Base-by-base conservation (phyloP, 1,140 invertebrate species). In the Brachionus koreanus region DNA sequence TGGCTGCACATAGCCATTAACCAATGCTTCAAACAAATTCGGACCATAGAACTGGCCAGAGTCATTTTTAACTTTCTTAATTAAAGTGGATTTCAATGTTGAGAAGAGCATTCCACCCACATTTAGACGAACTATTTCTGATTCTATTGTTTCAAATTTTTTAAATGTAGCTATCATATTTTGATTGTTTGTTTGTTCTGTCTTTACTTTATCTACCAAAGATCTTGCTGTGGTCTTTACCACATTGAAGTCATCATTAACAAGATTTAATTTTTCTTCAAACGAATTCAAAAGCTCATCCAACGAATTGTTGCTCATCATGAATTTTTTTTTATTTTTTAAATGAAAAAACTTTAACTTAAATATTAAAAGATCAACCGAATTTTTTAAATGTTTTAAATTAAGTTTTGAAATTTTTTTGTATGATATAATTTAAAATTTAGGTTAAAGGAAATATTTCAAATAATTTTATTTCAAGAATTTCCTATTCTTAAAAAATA, bases 261-360 rank as follows among this genome's bases (percentile, higher is more conserved):
- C 25, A 25, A 74, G 23, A 74, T 74, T 74, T 46, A 74, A 25
- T 74, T 74, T 74, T n/a, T 74, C 42, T 46, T 74, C 69, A 25
- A 74, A 74, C 5, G 37, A 46, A 46, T 74, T 74, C 19, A 74
- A 74, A 46, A 25, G 10, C 23, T 74, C 69, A 29, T 74, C 43
- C 19, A 74, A 29, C 25, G 37, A 37, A 16, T 37, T 29, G 2
- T 74, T 19, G 39, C 16, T 69, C 69, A 74, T 74, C 42, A 39
- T 72, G 37, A 43, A 46, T 74, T 43, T 19, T 16, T 42, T 69
- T 16, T 33, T 16, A 33, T 65, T 65, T 35, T n/a, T 37, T 13
- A 65, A 35, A 35, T 33, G 7, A 29, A 33, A 9, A 57, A 23
- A 23, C 16, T 57, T 57, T 25, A 19, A 16, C 29, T 65, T 65